A percentile compares a stretch with the other conserved stretches of the same genome.
phyloP scores from a whole-genome alignment of 23 tunicate species.

The Diplosoma virens region DNA sequence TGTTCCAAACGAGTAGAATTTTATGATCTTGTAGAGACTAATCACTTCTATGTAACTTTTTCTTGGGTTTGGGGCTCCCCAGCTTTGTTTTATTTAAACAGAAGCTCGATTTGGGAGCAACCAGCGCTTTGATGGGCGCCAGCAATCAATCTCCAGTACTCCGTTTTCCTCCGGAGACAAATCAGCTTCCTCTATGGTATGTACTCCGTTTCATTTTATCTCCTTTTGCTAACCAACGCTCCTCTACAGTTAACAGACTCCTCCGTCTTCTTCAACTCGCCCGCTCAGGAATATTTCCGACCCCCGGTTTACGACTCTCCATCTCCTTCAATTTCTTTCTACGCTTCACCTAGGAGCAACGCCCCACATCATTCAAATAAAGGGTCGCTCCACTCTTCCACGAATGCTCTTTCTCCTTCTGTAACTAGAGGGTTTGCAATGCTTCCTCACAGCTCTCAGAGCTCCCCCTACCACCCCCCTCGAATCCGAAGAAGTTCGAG shows the following conservation, averaged over 20 bases:
- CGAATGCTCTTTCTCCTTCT: conserved; percentile 33
- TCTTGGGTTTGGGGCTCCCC: no score
- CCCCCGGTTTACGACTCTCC: conserved; percentile 12
- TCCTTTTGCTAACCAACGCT: no score
- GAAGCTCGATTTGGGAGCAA: no score
- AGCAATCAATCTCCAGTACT: no score
- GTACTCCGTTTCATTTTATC: neutral
- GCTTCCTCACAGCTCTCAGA: neutral
- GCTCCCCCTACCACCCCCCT: conserved; percentile 23
- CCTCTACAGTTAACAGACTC: neutral
- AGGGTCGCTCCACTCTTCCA: conserved; percentile 41
- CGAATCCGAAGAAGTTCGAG: conserved; percentile 52
- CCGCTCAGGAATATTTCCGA: neutral
- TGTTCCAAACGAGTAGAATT: no score
- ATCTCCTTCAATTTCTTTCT: neutral
- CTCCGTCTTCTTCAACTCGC: conserved; percentile 32
- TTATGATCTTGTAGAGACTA: no score
- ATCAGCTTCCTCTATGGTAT: neutral
- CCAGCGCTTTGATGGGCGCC: no score
- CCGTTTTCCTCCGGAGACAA: no score
- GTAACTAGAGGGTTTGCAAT: conserved; percentile 1
- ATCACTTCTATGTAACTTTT: no score
- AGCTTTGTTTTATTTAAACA: no score
- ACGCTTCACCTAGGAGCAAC: neutral
- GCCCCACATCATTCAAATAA: neutral